Conservation (phyloP, 2,113 vertebrate genomes). For the Leptosomus discolor region DNA sequence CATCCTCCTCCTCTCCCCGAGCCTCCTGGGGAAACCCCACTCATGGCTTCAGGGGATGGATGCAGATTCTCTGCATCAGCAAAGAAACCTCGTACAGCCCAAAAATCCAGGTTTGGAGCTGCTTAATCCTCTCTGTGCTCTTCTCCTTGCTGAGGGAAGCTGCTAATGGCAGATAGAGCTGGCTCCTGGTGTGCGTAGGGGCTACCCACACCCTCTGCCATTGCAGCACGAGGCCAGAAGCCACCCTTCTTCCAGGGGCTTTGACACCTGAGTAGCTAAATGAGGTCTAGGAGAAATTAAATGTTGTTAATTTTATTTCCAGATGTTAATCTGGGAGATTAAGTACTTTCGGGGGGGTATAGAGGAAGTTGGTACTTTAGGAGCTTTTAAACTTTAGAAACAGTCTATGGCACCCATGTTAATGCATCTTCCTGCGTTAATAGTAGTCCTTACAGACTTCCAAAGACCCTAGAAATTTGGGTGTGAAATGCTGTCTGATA, state of each 20-base stretch:
- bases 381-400: neutral
- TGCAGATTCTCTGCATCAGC: neutral
- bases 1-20: neutral
- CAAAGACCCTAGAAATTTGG: neutral
- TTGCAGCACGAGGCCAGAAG: neutral
- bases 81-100: neutral
- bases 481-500: neutral
- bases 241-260: neutral
- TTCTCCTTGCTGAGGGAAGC: neutral
- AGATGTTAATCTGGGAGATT: neutral
- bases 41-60: neutral
- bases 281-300: neutral
- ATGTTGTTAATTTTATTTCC: neutral
- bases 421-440: neutral
- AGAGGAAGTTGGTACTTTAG: neutral
- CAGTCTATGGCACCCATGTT: neutral
- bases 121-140: neutral
- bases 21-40: neutral
- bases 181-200: neutral
- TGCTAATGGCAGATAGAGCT: neutral
- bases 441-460: neutral
- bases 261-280: neutral
- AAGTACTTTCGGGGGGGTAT: neutral
- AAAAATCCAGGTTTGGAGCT: neutral
- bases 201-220: neutral